Evolutionary conservation across 1,140 invertebrate species (phyloP), one percentile per base, ranked within the genome.

Genomic region (Phthorimaea operculella): DNA sequence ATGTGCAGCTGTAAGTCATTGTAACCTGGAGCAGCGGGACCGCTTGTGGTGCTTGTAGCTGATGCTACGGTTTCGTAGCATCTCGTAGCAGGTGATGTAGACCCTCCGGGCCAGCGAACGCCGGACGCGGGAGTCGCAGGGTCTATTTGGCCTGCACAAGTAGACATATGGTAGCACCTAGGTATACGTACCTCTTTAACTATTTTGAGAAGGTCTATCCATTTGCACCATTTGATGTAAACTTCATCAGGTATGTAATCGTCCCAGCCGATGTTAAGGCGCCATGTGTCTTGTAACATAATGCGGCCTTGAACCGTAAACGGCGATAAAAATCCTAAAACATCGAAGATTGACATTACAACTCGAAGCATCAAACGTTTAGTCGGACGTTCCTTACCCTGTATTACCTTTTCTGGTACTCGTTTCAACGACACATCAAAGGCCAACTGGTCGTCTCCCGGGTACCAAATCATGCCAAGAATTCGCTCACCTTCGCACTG

Each of bases 201-300:
- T 6, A 7, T 4, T 17, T 36, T 12, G 10, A 62, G 21, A 18
- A 54, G 18, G 0, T 33, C 15, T 1, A 54, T 16, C 59, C 59
- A 59, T n/a, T 56, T 53, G 2, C 15, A 3, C 62, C 62, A 61
- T 51, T 54, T 55, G 0, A 39, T 7, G 1, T 34, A 49, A 5
- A 55, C 42, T 6, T 28, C 15, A 15, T 52, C 42, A 11, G 15
- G n/a, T 12, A 78, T 11, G 12, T 33, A 10, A 8, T 70, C 54
- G 47, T 83, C 76, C 79, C 79, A 82, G n/a, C 56, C 66, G 11
- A 72, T 62, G 7, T 60, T 50, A 7, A 16, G 51, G 17, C 63
- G 50, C 76, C 79, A 83, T 2, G 74, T 55, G 2, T 72, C 59
- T 61, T 82, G 78, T 0, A 82, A 15, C 11, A 83, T 36, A 0